Evolutionary conservation across 2,797 vertebrate genomes (phyloP).

Genomic region (Choloepus didactylus): DNA sequence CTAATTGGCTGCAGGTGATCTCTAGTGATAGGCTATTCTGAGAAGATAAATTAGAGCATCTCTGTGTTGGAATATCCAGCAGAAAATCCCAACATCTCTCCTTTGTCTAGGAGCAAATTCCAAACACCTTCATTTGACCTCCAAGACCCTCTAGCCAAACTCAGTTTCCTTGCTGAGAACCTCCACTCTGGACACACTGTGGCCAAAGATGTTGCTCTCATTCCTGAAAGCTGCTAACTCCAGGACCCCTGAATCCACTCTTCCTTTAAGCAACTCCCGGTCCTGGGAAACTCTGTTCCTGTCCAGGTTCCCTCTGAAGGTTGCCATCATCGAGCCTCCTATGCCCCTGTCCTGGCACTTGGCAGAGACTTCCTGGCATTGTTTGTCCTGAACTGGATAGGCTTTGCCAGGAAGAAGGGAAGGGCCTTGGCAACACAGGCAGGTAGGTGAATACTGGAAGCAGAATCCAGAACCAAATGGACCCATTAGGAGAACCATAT

Average conservation of each 20-base stretch:
- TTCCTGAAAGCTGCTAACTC: background rate
- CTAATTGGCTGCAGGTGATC: background rate
- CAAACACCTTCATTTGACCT: conserved; percentile 2
- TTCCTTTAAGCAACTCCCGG: background rate
- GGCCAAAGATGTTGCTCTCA: background rate
- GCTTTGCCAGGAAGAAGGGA: background rate
- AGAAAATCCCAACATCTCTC: background rate
- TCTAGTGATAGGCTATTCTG: background rate
- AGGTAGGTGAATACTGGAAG: background rate
- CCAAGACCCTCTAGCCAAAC: background rate
- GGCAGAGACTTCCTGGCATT: background rate
- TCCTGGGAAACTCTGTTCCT: conserved; percentile 23
- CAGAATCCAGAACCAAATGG: background rate
- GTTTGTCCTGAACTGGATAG: background rate
- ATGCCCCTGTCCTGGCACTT: background rate
- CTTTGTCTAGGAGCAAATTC: conserved; percentile 12
- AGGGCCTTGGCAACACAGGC: background rate
- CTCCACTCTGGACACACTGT: background rate
- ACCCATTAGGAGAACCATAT: background rate
- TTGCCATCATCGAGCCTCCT: background rate
- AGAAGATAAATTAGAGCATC: background rate
- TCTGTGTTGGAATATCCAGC: background rate
- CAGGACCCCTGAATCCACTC: background rate
- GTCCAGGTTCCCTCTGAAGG: background rate
- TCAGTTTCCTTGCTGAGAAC: background rate